Evolutionary conservation across 2,797 vertebrate species (phyloP).

Genomic region (Silurus lanzhouensis): DNA sequence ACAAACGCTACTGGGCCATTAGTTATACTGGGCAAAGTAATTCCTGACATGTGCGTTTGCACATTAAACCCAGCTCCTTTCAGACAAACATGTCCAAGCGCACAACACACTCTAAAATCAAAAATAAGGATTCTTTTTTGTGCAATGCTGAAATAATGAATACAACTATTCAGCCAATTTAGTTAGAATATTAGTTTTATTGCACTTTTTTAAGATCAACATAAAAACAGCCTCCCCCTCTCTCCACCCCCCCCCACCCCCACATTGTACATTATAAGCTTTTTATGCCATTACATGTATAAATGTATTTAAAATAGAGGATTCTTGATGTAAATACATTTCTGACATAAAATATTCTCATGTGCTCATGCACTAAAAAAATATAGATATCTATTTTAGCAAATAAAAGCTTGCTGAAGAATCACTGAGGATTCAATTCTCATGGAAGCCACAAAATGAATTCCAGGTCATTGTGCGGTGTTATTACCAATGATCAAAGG

Average conservation of each 20-base stretch:
- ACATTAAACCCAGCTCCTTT: background rate
- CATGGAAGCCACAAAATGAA: background rate
- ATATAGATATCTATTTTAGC: too few species aligned
- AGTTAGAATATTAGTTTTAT: background rate
- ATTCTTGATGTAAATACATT: background rate
- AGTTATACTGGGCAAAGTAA: background rate
- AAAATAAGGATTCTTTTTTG: background rate
- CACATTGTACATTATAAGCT: background rate
- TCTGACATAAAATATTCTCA: background rate
- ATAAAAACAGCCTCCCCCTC: background rate
- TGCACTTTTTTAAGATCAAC: background rate
- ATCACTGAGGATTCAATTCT: background rate
- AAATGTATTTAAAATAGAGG: too few species aligned
- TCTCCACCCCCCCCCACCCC: too few species aligned
- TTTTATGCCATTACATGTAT: background rate
- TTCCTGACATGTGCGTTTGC: background rate
- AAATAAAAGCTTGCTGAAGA: background rate
- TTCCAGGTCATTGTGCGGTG: background rate
- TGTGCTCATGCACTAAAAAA: background rate
- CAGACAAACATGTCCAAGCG: background rate
- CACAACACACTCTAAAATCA: background rate
- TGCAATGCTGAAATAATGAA: background rate
- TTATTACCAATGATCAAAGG: slow-evolving; percentile 65
- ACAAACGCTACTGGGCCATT: background rate
- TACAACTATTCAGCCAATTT: background rate